Conservation (phyloP, 2,888 invertebrate genomes). For the Heteromurus nitidus region DNA sequence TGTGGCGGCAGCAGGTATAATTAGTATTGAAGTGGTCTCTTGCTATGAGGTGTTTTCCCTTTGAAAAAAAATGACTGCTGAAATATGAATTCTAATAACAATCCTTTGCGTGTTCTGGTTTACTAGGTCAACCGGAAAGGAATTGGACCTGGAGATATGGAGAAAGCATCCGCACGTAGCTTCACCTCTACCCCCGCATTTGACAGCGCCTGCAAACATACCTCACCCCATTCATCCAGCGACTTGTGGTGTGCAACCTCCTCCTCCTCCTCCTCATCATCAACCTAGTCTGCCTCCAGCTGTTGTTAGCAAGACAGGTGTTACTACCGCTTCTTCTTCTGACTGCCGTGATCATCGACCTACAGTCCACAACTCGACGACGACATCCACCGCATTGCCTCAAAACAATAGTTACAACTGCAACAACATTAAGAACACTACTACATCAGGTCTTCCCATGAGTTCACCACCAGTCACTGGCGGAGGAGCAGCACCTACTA, state of each 20-base stretch:
- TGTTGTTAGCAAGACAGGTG: background rate
- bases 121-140: slow-evolving; percentile 67
- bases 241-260: slow-evolving; percentile 18
- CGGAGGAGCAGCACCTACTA: slow-evolving; percentile 5
- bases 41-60: background rate
- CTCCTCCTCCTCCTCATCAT: slow-evolving; percentile 3
- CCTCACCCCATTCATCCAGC: slow-evolving; percentile 53
- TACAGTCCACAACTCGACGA: slow-evolving; percentile 6
- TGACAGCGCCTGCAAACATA: slow-evolving; percentile 31
- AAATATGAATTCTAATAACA: background rate
- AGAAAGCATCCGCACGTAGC: slow-evolving; percentile 66
- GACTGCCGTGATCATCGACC: slow-evolving; percentile 22
- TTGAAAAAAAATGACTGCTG: too few relatives aligned
- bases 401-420: slow-evolving; percentile 42
- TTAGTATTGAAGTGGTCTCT: background rate
- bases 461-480: background rate
- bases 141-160: slow-evolving; percentile 70
- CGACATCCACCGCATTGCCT: slow-evolving; percentile 46
- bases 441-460: slow-evolving; percentile 44
- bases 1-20: background rate
- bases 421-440: slow-evolving; percentile 27
- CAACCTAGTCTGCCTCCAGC: slow-evolving; percentile 20
- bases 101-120: background rate
- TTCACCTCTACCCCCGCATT: slow-evolving; percentile 55
- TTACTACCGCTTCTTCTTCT: background rate